Evolutionary conservation across 2,888 invertebrate genomes (phyloP).

Genomic region (Tipula lateralis): DNA sequence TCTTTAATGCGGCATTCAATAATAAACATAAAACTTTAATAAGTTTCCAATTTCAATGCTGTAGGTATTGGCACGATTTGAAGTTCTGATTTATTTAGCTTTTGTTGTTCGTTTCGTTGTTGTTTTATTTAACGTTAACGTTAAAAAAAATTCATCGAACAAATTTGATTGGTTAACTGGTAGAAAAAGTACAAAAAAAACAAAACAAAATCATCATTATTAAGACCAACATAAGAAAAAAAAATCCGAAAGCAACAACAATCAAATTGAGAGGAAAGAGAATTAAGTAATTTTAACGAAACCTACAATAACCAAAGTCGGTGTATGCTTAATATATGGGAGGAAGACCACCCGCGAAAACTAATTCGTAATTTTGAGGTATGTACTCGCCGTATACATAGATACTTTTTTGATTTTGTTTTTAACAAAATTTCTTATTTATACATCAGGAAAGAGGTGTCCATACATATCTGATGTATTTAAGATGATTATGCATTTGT

Average conservation of each 20-base stretch:
- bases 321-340: neutral
- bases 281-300: neutral
- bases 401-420: neutral
- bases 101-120: neutral
- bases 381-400: neutral
- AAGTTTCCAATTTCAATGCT: conserved; percentile 24
- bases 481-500: neutral
- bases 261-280: neutral
- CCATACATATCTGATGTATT: neutral
- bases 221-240: neutral
- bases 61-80: conserved; percentile 24
- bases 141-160: neutral
- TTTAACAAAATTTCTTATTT: neutral
- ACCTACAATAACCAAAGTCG: neutral
- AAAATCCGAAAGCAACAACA: neutral
- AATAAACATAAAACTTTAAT: conserved; percentile 24
- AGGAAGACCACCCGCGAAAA: conserved; percentile 24
- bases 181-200: neutral
- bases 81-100: neutral
- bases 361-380: conserved; percentile 11
- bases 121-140: neutral
- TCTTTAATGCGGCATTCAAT: conserved; percentile 11
- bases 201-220: neutral
- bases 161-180: conserved; percentile 9
- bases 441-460: neutral